Percentiles rank a stretch among this genome's conserved stretches.
Conservation (phyloP, 2,888 invertebrate genomes). For the Dastarcus helophoroides region DNA sequence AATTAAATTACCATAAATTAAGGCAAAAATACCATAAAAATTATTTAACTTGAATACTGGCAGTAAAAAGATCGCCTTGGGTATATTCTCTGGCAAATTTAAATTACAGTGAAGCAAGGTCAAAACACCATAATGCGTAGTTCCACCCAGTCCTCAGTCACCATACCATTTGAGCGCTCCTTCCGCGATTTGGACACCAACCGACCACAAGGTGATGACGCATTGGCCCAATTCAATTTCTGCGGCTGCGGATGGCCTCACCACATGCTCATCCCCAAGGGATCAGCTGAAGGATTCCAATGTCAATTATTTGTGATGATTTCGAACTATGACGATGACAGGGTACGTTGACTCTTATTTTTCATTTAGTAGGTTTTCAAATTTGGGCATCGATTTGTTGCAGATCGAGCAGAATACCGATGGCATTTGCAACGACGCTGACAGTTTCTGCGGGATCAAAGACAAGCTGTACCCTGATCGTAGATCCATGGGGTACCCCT, state of each 20-base stretch:
- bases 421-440: conserved; percentile 58
- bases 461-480: conserved; percentile 70
- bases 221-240: conserved; percentile 53
- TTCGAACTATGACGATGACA: conserved; percentile 56
- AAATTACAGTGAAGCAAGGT: conserved; percentile 49
- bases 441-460: conserved; percentile 68
- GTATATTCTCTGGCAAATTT: too few relatives aligned
- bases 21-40: too few relatives aligned
- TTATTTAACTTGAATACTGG: too few relatives aligned
- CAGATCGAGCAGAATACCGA: conserved; percentile 40
- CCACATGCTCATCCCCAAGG: conserved; percentile 66
- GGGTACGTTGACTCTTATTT: too few relatives aligned
- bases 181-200: conserved; percentile 56
- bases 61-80: too few relatives aligned
- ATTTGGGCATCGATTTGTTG: neutral
- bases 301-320: conserved; percentile 67
- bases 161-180: conserved; percentile 71
- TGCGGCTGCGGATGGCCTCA: conserved; percentile 85
- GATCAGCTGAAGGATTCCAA: conserved; percentile 50
- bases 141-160: conserved; percentile 66
- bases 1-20: too few relatives aligned
- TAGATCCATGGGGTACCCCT: conserved; percentile 76
- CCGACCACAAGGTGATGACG: conserved; percentile 45
- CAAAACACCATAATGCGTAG: conserved; percentile 51
- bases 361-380: too few relatives aligned